phyloP scores from a whole-genome alignment of 2,888 invertebrate genomes.

The Pseudoips prasinana region DNA sequence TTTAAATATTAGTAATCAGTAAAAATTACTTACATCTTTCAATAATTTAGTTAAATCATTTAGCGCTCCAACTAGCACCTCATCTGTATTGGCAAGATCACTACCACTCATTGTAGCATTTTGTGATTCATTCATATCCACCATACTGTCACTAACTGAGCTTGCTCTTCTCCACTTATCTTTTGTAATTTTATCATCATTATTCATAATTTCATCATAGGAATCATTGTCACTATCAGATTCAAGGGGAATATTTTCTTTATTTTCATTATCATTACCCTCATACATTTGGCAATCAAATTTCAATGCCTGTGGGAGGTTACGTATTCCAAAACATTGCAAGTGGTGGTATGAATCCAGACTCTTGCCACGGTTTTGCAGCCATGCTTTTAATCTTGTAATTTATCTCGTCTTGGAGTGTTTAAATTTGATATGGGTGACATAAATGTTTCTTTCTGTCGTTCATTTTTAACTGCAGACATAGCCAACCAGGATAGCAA shows the following conservation, averaged over 20 bases:
- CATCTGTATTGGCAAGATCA: constrained; percentile 43
- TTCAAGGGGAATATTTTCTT: constrained; percentile 73
- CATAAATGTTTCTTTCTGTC: constrained; percentile 66
- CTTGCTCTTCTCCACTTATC: constrained; percentile 61
- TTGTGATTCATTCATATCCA: constrained; percentile 52
- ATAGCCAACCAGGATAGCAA: too few relatives aligned
- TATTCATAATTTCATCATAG: constrained; percentile 56
- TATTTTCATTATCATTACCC: constrained; percentile 74
- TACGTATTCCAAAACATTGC: constrained; percentile 76
- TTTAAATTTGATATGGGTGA: constrained; percentile 59
- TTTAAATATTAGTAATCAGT: too few relatives aligned
- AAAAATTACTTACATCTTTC: constrained; percentile 68
- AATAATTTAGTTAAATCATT: constrained; percentile 76
- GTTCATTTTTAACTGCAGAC: constrained; percentile 67
- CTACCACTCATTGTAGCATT: constrained; percentile 47
- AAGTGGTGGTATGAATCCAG: constrained; percentile 74
- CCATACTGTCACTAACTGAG: constrained; percentile 45
- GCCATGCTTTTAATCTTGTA: constrained; percentile 76
- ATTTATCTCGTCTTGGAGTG: constrained; percentile 63
- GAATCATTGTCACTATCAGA: constrained; percentile 68
- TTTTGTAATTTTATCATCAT: constrained; percentile 27
- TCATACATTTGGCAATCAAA: constrained; percentile 39
- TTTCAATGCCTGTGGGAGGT: constrained; percentile 30
- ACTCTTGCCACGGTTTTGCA: constrained; percentile 74
- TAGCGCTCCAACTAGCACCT: constrained; percentile 69